Percentiles rank a stretch among this genome's conserved stretches.
Evolutionary conservation across 2,113 vertebrate genomes (phyloP).

Genomic region (Octodon degus): DNA sequence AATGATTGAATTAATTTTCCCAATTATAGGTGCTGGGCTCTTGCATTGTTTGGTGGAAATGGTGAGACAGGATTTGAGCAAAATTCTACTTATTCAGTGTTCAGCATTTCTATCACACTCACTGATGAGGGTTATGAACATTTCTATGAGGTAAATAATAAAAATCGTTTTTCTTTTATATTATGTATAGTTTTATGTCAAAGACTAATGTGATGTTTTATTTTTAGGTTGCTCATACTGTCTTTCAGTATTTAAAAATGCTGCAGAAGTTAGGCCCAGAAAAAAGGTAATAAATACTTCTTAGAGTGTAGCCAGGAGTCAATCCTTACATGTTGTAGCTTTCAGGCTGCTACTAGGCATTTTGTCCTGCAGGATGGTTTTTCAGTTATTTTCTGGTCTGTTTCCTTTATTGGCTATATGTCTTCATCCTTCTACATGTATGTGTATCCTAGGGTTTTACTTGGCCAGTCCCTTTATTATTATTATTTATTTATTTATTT

Average conservation of each 20-base stretch:
- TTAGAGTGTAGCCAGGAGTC: not conserved
- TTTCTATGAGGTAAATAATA: constrained; percentile 92
- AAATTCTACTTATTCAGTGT: constrained; percentile 97
- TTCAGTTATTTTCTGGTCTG: constrained; percentile 27
- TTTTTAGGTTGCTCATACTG: constrained; percentile 93
- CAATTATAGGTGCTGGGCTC: constrained; percentile 93
- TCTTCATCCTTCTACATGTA: not conserved
- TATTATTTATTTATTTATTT: not conserved
- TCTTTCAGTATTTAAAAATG: constrained; percentile 99
- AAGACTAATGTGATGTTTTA: constrained; percentile 71
- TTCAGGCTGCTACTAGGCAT: not conserved
- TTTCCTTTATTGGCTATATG: constrained; percentile 19
- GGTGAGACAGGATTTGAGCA: constrained; percentile 97
- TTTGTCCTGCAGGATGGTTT: not conserved
- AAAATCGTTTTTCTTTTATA: constrained; percentile 57
- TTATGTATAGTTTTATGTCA: constrained; percentile 20
- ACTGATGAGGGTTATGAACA: constrained; percentile 96
- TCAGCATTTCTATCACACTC: constrained; percentile 96
- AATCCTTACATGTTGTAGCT: not conserved
- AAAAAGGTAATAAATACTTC: constrained; percentile 88
- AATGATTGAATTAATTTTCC: constrained; percentile 44
- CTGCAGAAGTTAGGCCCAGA: constrained; percentile 94
- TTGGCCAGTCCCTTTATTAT: constrained; percentile 25
- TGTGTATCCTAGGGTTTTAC: not conserved
- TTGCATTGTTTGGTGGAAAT: constrained; percentile 96